Percentiles rank a stretch among this genome's conserved stretches.
phyloP scores from a whole-genome alignment of 1,140 invertebrate genomes.

The Drosophila simulans region DNA sequence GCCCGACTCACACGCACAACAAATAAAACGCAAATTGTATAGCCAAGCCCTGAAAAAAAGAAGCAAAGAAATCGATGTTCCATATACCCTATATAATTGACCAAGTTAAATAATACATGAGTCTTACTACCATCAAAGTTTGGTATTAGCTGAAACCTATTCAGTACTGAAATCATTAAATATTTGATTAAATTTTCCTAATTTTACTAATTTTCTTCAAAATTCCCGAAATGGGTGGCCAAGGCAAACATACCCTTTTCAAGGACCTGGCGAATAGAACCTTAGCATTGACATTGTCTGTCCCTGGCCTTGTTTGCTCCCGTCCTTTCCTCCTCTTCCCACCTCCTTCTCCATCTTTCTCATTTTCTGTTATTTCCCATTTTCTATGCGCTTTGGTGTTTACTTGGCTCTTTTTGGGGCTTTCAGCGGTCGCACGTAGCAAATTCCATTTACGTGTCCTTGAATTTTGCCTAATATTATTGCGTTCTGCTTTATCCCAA shows the following conservation, averaged over 20 bases:
- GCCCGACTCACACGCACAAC: slow-evolving; percentile 23
- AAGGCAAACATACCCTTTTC: not conserved
- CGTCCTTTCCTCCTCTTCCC: not conserved
- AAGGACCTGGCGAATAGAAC: not conserved
- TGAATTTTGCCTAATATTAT: slow-evolving; percentile 46
- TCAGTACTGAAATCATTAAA: no score
- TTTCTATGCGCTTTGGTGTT: slow-evolving; percentile 19
- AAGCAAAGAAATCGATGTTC: slow-evolving; percentile 1
- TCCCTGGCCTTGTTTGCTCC: slow-evolving; percentile 5
- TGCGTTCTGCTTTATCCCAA: slow-evolving; percentile 11
- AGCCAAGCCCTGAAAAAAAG: slow-evolving; percentile 8
- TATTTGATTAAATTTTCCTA: no score
- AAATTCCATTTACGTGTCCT: slow-evolving; percentile 62
- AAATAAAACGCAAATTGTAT: slow-evolving; percentile 32
- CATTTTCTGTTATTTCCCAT: slow-evolving; percentile 14
- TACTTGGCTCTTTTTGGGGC: slow-evolving; percentile 24
- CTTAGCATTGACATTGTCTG: slow-evolving; percentile 39
- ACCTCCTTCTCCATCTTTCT: not conserved
- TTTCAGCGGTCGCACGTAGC: slow-evolving; percentile 32
- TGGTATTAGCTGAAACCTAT: not conserved
- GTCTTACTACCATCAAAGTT: not conserved
- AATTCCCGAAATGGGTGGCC: not conserved
- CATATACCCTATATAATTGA: slow-evolving; percentile 15
- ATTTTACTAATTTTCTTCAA: not conserved
- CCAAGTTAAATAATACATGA: not conserved